These are phyloP conservation scores for Gymnarchus niloticus DNA, from an alignment of 2,113 vertebrate species.

Conservation along the genomic window DNA sequence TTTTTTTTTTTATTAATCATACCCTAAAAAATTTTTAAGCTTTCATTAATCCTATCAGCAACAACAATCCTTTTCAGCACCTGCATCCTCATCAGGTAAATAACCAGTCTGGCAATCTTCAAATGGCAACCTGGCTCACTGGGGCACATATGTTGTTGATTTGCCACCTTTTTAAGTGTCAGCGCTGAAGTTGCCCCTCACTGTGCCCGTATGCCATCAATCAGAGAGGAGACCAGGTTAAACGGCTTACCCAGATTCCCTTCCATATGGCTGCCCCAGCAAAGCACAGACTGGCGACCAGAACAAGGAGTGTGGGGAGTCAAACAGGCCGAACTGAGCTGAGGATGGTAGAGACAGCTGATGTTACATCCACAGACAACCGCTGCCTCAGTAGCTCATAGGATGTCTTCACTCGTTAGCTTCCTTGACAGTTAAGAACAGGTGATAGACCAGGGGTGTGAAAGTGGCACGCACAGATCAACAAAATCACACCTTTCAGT, in stretches of 20 bases:
- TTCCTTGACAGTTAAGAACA: not conserved
- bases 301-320: not conserved
- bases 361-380: not conserved
- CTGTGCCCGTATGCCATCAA: slow-evolving; percentile 53
- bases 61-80: not conserved
- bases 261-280: slow-evolving; percentile 8
- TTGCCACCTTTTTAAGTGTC: slow-evolving; percentile 73
- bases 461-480: not conserved
- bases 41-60: too few species aligned
- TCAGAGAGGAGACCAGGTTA: not conserved
- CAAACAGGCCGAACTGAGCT: not conserved
- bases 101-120: slow-evolving; percentile 1
- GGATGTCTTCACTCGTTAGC: not conserved
- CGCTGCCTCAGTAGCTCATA: too few species aligned
- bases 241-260: not conserved
- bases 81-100: not conserved
- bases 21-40: not conserved
- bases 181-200: slow-evolving; percentile 30
- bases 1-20: too few species aligned
- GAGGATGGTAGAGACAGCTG: not conserved
- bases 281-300: not conserved
- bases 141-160: slow-evolving; percentile 77
- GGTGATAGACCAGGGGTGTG: not conserved
- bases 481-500: not conserved
- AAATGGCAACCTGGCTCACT: slow-evolving; percentile 52